These are phyloP conservation scores for Parnassius mnemosyne DNA, from an alignment of 2,888 invertebrate genomes.

Conservation along the genomic window DNA sequence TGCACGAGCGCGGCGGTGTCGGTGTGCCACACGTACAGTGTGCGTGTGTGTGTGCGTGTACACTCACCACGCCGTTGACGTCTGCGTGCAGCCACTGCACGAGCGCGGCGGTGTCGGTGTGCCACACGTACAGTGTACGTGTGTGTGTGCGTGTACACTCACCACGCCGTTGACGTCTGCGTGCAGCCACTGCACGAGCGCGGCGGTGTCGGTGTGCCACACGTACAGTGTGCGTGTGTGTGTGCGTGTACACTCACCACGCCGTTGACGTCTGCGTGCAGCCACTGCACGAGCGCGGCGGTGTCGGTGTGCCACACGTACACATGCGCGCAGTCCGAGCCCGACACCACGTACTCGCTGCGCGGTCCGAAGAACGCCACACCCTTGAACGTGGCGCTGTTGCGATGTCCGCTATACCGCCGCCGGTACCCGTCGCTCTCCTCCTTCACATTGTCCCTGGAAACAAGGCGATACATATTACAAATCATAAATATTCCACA, in stretches of 20 bases:
- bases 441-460: constrained; percentile 47
- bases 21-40: no score
- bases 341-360: constrained; percentile 94
- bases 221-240: constrained; percentile 71
- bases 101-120: no score
- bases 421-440: constrained; percentile 72
- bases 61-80: no score
- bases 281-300: constrained; percentile 93
- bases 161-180: constrained; percentile 93
- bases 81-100: no score
- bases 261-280: constrained; percentile 89
- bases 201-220: constrained; percentile 94
- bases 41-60: no score
- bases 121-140: no score
- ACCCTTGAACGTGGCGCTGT: constrained; percentile 90
- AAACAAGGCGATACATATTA: neutral
- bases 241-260: constrained; percentile 83
- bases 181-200: constrained; percentile 92
- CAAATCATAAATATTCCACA: no score
- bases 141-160: constrained; percentile 51
- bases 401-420: constrained; percentile 82
- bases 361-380: constrained; percentile 96
- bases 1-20: no score
- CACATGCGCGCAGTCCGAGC: constrained; percentile 94
- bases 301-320: constrained; percentile 95